phyloP scores from a whole-genome alignment of 2,888 invertebrate species.

The Vannuccia rotundouncinata region DNA sequence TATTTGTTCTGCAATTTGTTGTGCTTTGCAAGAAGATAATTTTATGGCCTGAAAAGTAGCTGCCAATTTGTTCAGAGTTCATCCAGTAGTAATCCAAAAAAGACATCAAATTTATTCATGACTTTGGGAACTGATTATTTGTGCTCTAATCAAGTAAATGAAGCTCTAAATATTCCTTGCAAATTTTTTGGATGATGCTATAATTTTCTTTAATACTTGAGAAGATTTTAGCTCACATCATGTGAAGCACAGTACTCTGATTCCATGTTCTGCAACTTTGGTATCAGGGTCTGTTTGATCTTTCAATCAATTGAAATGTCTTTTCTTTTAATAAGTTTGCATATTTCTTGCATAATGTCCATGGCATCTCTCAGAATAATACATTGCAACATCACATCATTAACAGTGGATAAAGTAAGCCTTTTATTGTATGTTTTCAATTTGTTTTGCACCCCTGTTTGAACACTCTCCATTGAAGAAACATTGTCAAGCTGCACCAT shows the following conservation, averaged over 20 bases:
- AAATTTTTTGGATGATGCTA: background rate
- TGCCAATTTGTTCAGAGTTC: background rate
- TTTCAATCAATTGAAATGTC: background rate
- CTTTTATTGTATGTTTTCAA: too few species aligned
- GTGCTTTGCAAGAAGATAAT: background rate
- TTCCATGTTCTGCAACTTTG: constrained; percentile 4
- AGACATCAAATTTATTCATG: background rate
- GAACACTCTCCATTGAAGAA: too few species aligned
- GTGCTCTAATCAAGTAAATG: background rate
- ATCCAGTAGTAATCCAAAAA: background rate
- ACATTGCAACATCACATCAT: background rate
- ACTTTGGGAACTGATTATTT: constrained; percentile 1
- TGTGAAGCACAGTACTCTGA: constrained; percentile 3
- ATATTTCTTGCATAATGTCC: constrained; percentile 4
- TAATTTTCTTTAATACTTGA: too few species aligned
- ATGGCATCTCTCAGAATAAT: background rate
- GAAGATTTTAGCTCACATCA: background rate
- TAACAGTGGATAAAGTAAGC: background rate
- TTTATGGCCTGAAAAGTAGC: background rate
- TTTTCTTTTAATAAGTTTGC: constrained; percentile 12
- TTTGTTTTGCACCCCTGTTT: too few species aligned
- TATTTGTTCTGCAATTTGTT: background rate
- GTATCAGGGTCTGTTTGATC: constrained; percentile 9
- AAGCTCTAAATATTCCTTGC: background rate
- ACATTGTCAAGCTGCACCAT: too few species aligned